phyloP scores from a whole-genome alignment of 2,113 vertebrate species.

The Mustela nigripes region DNA sequence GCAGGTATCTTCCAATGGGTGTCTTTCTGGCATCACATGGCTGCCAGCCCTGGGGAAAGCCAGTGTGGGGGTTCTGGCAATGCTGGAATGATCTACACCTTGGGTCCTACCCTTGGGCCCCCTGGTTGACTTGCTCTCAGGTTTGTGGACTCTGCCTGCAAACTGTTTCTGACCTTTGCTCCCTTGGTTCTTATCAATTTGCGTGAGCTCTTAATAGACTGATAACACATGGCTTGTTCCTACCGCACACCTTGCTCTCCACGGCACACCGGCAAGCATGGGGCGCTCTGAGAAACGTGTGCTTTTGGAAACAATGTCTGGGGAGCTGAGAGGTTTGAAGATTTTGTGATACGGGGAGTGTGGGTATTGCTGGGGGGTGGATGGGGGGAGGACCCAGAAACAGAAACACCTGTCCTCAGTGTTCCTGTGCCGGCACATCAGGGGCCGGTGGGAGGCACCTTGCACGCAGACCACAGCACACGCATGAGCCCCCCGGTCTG shows the following conservation, averaged over 20 bases:
- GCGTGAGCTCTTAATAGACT: background rate
- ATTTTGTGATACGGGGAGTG: background rate
- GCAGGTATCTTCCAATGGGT: background rate
- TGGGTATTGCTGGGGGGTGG: background rate
- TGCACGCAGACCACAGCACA: background rate
- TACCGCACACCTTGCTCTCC: fast-evolving
- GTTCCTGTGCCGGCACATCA: background rate
- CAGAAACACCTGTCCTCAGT: background rate
- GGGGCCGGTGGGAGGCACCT: background rate
- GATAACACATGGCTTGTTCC: background rate
- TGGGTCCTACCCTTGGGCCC: background rate
- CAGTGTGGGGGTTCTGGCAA: background rate
- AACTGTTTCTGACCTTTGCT: slow-evolving; percentile 52
- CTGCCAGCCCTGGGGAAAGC: background rate
- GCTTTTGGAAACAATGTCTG: background rate
- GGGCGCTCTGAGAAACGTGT: background rate
- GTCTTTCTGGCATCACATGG: background rate
- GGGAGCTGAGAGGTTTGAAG: background rate
- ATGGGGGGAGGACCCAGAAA: background rate
- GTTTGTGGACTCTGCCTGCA: background rate
- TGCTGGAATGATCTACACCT: background rate
- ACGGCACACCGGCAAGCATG: fast-evolving
- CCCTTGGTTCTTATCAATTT: background rate
- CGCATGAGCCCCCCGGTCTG: background rate
- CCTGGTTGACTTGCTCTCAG: background rate